Conservation (phyloP, 1,140 invertebrate genomes). For the Zophobas atratus region DNA sequence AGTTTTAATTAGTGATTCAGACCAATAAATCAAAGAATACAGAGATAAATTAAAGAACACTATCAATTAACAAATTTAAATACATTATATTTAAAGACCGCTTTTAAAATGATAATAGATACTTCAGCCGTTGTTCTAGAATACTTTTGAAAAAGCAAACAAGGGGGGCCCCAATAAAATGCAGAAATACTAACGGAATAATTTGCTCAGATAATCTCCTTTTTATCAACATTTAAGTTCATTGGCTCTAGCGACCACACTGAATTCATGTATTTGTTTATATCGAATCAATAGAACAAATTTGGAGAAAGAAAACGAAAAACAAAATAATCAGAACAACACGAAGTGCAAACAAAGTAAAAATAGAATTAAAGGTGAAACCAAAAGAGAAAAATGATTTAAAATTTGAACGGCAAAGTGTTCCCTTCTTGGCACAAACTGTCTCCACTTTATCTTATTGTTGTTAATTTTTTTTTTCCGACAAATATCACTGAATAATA, state of each 20-base stretch:
- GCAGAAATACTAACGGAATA: slow-evolving; percentile 36
- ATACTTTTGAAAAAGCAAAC: too few relatives aligned
- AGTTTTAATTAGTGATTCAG: too few relatives aligned
- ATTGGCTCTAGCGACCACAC: slow-evolving; percentile 32
- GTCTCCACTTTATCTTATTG: background rate
- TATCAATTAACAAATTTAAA: too few relatives aligned
- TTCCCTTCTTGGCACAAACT: background rate
- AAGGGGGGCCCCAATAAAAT: slow-evolving; percentile 13
- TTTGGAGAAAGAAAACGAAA: background rate
- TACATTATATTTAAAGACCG: too few relatives aligned
- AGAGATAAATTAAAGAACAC: too few relatives aligned
- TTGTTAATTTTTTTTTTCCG: background rate
- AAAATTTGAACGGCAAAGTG: background rate
- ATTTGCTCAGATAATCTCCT: slow-evolving; percentile 29
- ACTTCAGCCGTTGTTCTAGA: background rate
- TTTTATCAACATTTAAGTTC: slow-evolving; percentile 32
- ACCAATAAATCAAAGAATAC: too few relatives aligned
- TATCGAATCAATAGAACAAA: background rate
- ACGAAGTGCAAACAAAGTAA: too few relatives aligned
- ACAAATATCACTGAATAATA: background rate
- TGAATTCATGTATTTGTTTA: slow-evolving; percentile 37
- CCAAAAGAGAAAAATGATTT: background rate
- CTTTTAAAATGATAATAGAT: background rate
- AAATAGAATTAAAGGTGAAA: background rate
- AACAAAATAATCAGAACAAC: background rate